Conservation (phyloP, 64 coral and sea anemone species). For the Actinia tenebrosa region DNA sequence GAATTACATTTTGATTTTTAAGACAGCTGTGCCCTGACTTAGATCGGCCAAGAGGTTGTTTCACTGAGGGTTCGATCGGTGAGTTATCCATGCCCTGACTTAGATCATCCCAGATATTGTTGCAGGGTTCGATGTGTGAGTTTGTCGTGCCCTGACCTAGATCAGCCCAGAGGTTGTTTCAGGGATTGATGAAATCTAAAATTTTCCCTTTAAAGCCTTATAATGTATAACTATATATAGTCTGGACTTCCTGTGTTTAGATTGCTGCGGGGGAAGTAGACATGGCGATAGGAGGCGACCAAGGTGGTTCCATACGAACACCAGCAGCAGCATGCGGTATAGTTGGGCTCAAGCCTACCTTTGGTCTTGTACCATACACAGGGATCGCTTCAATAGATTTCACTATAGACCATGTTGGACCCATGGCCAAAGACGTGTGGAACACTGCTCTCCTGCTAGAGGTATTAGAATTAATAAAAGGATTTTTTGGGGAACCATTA, state of each 20-base stretch:
- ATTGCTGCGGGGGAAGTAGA: constrained; percentile 53
- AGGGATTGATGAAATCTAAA: too few relatives aligned
- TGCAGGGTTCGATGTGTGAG: too few relatives aligned
- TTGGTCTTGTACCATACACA: constrained; percentile 60
- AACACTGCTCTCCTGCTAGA: constrained; percentile 43
- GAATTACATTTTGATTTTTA: too few relatives aligned
- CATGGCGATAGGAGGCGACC: constrained; percentile 70
- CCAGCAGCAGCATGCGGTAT: constrained; percentile 57
- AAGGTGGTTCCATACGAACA: constrained; percentile 63
- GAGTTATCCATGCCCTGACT: too few relatives aligned
- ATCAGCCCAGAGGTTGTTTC: too few relatives aligned
- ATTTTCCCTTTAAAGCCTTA: too few relatives aligned
- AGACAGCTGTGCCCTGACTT: too few relatives aligned
- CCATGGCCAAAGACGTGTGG: constrained; percentile 35
- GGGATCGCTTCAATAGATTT: constrained; percentile 53
- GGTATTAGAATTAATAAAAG: background rate
- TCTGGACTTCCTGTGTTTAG: background rate
- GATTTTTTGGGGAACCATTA: background rate
- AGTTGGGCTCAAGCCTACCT: constrained; percentile 75
- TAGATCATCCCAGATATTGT: too few relatives aligned
- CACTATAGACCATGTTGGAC: constrained; percentile 41
- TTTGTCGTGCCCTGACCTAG: too few relatives aligned
- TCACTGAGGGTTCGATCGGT: too few relatives aligned
- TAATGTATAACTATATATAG: too few relatives aligned
- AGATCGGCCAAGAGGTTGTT: too few relatives aligned